Conservation (phyloP, 2,797 vertebrate genomes). For the Crocidura indochinensis region DNA sequence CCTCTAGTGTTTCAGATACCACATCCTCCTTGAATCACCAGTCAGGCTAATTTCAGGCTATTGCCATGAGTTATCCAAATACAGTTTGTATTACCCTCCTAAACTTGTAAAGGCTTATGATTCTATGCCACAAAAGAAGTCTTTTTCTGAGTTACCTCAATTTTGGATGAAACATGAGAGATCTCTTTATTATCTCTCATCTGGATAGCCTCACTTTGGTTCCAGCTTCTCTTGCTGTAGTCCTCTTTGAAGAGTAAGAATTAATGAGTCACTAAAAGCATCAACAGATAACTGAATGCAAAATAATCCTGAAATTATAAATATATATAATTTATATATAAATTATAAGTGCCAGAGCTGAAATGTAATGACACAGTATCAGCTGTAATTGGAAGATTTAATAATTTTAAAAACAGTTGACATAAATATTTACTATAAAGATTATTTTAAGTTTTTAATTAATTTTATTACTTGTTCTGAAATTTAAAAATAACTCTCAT, state of each 20-base stretch:
- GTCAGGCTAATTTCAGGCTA: not conserved
- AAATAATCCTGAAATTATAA: constrained; percentile 31
- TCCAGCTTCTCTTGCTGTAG: not conserved
- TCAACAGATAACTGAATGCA: constrained; percentile 34
- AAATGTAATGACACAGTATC: not conserved
- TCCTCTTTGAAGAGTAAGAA: constrained; percentile 49
- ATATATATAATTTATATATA: not conserved
- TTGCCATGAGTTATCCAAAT: not conserved
- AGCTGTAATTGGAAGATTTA: constrained; percentile 44
- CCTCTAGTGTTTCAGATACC: not conserved
- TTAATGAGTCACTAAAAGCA: constrained; percentile 27
- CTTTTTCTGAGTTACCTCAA: constrained; percentile 17
- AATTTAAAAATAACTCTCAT: not conserved
- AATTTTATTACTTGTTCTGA: constrained; percentile 33
- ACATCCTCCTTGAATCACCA: not conserved
- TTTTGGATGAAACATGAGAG: not conserved
- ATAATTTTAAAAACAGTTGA: constrained; percentile 26
- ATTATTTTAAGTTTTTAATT: constrained; percentile 18
- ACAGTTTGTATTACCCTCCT: not conserved
- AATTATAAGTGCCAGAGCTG: not conserved
- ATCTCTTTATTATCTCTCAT: not conserved
- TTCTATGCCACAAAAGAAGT: not conserved
- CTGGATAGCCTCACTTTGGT: constrained; percentile 23
- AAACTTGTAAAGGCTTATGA: not conserved
- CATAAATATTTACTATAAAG: not conserved